phyloP scores from a whole-genome alignment of 2,888 invertebrate genomes.

The Melanophora roralis region DNA sequence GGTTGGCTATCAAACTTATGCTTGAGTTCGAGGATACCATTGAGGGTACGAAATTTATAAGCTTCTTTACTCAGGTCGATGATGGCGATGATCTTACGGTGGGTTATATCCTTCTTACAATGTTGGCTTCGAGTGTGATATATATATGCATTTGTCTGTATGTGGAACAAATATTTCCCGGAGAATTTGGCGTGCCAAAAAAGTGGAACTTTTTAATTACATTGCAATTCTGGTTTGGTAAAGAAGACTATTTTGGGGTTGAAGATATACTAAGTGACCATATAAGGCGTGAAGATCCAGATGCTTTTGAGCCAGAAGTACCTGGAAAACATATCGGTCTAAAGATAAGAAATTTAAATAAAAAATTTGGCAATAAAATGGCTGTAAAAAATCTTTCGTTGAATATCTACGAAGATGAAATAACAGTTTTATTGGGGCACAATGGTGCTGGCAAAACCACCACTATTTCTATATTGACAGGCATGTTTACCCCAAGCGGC shows the following conservation, averaged over 20 bases:
- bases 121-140: constrained; percentile 75
- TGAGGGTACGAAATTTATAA: constrained; percentile 79
- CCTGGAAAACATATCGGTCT: constrained; percentile 78
- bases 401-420: constrained; percentile 92
- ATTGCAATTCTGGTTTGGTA: constrained; percentile 79
- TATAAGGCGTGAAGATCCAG: constrained; percentile 58
- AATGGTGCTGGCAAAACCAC: constrained; percentile 95
- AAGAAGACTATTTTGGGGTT: constrained; percentile 66
- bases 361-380: constrained; percentile 79
- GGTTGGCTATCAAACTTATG: constrained; percentile 86
- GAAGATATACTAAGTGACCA: constrained; percentile 66
- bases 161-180: constrained; percentile 91
- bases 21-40: constrained; percentile 83
- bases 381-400: constrained; percentile 85
- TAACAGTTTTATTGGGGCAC: constrained; percentile 90
- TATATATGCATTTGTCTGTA: constrained; percentile 89
- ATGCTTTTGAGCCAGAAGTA: constrained; percentile 74
- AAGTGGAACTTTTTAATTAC: constrained; percentile 89
- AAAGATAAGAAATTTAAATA: constrained; percentile 81
- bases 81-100: constrained; percentile 84
- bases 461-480: constrained; percentile 94
- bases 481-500: constrained; percentile 82
- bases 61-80: constrained; percentile 81
- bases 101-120: constrained; percentile 85
- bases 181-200: constrained; percentile 88